Conservation (phyloP, 2,888 invertebrate species). For the Physocephala rufipes region DNA sequence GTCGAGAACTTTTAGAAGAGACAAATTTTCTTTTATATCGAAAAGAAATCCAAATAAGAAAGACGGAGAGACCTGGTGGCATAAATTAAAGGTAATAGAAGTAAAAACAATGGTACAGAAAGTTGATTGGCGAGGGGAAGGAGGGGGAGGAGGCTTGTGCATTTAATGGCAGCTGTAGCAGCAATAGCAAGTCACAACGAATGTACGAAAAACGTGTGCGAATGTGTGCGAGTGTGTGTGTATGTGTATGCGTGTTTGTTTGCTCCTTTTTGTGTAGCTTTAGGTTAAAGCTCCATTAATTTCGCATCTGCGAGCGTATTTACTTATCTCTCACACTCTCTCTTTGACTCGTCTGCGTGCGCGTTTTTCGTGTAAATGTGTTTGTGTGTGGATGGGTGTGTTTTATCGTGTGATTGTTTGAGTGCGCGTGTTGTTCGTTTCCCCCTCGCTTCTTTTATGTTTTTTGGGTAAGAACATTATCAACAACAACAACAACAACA, state of each 20-base stretch:
- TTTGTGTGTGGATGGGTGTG: not conserved
- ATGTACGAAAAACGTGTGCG: conserved; percentile 1
- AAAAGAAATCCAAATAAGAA: not conserved
- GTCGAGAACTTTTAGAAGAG: no score
- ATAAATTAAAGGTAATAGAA: not conserved
- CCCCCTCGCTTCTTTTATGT: conserved; percentile 7
- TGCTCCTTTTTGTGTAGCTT: not conserved
- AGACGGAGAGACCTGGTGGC: not conserved
- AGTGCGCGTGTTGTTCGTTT: conserved; percentile 23
- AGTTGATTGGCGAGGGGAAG: not conserved
- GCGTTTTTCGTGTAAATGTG: no score
- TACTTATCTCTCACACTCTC: not conserved
- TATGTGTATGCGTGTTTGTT: not conserved
- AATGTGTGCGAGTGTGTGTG: not conserved
- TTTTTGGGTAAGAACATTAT: conserved; percentile 11
- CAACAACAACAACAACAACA: conserved; percentile 6
- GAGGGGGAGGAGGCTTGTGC: not conserved
- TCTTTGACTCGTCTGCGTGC: not conserved
- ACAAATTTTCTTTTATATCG: no score
- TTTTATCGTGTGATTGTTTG: not conserved
- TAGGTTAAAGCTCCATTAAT: not conserved
- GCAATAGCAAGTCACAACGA: not conserved
- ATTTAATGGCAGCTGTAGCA: conserved; percentile 4
- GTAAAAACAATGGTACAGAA: not conserved
- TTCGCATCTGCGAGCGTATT: not conserved